phyloP scores from a whole-genome alignment of 1,140 invertebrate species.

The Oryzaephilus surinamensis region DNA sequence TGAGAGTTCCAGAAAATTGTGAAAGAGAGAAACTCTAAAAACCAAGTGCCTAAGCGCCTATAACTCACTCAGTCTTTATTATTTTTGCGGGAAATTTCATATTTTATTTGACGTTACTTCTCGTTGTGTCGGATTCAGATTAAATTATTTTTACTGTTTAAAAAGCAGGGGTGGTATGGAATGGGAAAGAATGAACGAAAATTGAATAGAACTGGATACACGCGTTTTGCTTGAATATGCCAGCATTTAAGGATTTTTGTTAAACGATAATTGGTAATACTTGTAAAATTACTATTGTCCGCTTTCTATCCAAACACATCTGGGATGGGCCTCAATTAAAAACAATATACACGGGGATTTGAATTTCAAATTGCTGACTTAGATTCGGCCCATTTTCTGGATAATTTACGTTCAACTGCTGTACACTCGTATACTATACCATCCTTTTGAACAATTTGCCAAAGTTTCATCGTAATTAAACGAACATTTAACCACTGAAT shows the following conservation, averaged over 20 bases:
- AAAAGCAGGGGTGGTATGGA: no score
- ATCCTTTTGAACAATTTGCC: no score
- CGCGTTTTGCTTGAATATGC: constrained; percentile 17
- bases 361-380: constrained; percentile 14
- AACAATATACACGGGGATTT: constrained; percentile 16
- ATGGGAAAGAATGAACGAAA: no score
- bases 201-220: constrained; percentile 12
- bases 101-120: constrained; percentile 18
- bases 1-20: constrained; percentile 23
- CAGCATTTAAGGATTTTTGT: constrained; percentile 20
- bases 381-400: no score
- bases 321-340: constrained; percentile 14
- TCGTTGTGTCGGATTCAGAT: constrained; percentile 17
- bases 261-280: constrained; percentile 19
- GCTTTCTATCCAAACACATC: constrained; percentile 13
- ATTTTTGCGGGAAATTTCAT: constrained; percentile 16
- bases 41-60: no score
- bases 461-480: no score
- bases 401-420: no score
- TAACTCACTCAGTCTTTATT: no score
- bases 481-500: no score
- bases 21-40: no score
- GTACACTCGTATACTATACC: no score
- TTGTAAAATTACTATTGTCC: constrained; percentile 15
- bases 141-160: constrained; percentile 22